A percentile compares a stretch with the other conserved stretches of the same genome.
These are phyloP conservation scores for Brachionus plicatilis DNA, from an alignment of 1,140 invertebrate genomes.

Conservation along the genomic window DNA sequence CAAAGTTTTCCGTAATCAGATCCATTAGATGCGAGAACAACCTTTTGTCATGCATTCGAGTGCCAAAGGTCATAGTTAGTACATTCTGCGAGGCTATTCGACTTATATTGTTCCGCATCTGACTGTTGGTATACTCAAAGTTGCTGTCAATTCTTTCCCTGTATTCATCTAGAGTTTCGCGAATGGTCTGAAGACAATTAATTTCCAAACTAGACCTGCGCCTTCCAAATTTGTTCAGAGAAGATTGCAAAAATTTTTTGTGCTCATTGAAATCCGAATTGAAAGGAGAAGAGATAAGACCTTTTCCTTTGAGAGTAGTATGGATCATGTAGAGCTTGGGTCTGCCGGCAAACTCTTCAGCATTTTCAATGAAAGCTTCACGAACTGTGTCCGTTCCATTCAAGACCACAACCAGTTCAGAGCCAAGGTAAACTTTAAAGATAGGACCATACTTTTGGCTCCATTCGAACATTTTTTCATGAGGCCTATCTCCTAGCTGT, in stretches of 20 bases:
- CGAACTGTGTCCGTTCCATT: conserved; percentile 45
- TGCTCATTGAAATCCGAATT: conserved; percentile 29
- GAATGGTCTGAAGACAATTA: conserved; percentile 4
- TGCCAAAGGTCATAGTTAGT: conserved; percentile 30
- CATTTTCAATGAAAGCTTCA: conserved; percentile 45
- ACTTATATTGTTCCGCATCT: conserved; percentile 18
- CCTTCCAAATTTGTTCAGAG: conserved; percentile 16
- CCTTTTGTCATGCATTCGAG: neutral
- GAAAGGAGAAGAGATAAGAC: conserved; percentile 20
- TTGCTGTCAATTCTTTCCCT: conserved; percentile 27
- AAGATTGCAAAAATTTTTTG: conserved; percentile 10
- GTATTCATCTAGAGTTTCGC: neutral
- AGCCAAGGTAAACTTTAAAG: conserved; percentile 44
- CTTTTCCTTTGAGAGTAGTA: conserved; percentile 37
- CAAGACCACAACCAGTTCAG: conserved; percentile 47
- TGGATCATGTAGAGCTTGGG: conserved; percentile 41
- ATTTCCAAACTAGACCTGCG: neutral
- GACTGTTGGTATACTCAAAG: neutral
- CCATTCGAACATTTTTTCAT: conserved; percentile 45
- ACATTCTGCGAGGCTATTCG: conserved; percentile 34
- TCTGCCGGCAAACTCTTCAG: conserved; percentile 46
- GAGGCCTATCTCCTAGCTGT: conserved; percentile 44
- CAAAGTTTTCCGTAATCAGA: conserved; percentile 36
- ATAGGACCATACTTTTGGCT: conserved; percentile 45
- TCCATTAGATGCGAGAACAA: neutral